Conservation (phyloP, 2,113 vertebrate species). For the Lichenostomus cassidix region DNA sequence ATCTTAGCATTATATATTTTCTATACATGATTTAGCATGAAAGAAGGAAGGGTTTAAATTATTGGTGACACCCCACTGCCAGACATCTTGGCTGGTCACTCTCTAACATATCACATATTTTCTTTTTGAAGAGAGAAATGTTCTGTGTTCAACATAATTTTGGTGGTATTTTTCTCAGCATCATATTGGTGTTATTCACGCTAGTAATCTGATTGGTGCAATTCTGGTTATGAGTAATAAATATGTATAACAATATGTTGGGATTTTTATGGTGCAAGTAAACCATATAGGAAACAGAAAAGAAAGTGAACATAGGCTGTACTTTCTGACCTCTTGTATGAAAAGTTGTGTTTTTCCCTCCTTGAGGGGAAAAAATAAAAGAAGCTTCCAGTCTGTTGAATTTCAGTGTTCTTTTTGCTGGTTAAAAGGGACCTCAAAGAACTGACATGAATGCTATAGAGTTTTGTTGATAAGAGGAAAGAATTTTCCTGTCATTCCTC, state of each 20-base stretch:
- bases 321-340: background rate
- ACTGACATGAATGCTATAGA: background rate
- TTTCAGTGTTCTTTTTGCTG: background rate
- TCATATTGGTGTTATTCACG: background rate
- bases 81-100: background rate
- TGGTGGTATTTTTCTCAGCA: background rate
- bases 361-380: background rate
- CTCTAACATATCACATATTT: background rate
- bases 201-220: background rate
- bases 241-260: background rate
- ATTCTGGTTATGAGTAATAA: background rate
- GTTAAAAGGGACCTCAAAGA: background rate
- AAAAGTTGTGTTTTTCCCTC: background rate
- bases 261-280: background rate
- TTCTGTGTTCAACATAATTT: background rate
- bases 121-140: background rate
- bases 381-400: background rate
- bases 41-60: background rate
- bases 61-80: background rate
- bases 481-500: background rate
- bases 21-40: background rate
- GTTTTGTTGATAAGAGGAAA: background rate
- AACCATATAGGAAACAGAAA: background rate
- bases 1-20: background rate
- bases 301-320: background rate